Conservation (phyloP, 2,113 vertebrate genomes). For the Ifrita kowaldi region DNA sequence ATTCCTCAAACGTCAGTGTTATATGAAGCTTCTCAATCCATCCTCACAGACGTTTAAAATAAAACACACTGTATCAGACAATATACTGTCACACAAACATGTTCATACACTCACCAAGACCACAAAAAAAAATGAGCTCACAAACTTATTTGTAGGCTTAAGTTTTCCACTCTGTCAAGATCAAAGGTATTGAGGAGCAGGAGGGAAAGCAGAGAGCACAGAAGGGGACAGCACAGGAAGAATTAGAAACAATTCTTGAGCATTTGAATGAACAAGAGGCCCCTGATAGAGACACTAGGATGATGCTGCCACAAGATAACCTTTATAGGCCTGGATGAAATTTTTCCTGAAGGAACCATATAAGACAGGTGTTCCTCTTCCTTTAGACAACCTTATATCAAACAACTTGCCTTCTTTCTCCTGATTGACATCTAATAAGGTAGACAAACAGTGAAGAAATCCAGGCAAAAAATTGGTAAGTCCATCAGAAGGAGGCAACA, state of each 20-base stretch:
- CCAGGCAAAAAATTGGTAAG: background rate
- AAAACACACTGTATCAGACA: background rate
- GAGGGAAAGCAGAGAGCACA: background rate
- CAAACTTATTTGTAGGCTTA: background rate
- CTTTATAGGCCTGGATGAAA: background rate
- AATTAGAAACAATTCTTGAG: constrained; percentile 7
- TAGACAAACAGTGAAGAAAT: background rate
- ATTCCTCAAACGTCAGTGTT: background rate
- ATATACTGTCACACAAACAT: background rate
- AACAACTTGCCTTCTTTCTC: background rate
- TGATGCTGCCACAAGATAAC: constrained; percentile 12
- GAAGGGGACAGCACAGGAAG: constrained; percentile 19
- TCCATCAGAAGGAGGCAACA: background rate
- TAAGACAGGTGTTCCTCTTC: background rate
- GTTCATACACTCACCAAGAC: background rate
- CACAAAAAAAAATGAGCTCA: constrained; percentile 15
- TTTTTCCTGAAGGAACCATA: background rate
- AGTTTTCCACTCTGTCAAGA: background rate
- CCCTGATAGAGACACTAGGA: background rate
- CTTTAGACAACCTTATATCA: background rate
- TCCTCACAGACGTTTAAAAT: background rate
- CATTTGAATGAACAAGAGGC: constrained; percentile 1
- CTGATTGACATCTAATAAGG: background rate
- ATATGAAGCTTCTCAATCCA: background rate
- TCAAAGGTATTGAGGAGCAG: background rate